Conservation (phyloP, 2,888 invertebrate genomes). For the Agrotis segetum region DNA sequence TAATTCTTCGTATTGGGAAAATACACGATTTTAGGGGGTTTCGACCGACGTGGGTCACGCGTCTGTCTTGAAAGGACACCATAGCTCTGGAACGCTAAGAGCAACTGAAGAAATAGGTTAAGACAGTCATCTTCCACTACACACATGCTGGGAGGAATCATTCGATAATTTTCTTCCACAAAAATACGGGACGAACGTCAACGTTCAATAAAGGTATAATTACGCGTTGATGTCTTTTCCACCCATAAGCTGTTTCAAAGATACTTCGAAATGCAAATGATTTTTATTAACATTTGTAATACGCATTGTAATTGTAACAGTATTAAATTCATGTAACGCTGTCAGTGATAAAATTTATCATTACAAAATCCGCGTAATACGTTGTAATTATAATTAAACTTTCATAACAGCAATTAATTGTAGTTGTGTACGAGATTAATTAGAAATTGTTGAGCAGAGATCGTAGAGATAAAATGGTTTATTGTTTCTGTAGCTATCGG, state of each 20-base stretch:
- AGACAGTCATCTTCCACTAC: too few species aligned
- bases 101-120: too few species aligned
- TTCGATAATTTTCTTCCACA: too few species aligned
- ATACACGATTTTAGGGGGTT: too few species aligned
- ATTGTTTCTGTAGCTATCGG: slow-evolving; percentile 76
- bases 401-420: slow-evolving; percentile 85
- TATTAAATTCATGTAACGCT: slow-evolving; percentile 73
- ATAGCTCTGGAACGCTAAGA: too few species aligned
- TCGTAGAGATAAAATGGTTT: slow-evolving; percentile 82
- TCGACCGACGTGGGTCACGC: too few species aligned
- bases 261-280: slow-evolving; percentile 44
- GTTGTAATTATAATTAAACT: slow-evolving; percentile 84
- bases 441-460: slow-evolving; percentile 82
- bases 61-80: too few species aligned
- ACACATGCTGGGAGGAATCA: too few species aligned
- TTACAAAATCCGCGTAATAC: slow-evolving; percentile 69
- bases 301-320: slow-evolving; percentile 68
- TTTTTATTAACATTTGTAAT: slow-evolving; percentile 61
- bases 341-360: slow-evolving; percentile 75
- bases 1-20: not conserved
- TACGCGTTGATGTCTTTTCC: too few species aligned
- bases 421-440: slow-evolving; percentile 83
- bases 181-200: too few species aligned
- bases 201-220: too few species aligned
- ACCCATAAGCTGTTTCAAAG: not conserved